Evolutionary conservation across 2,113 vertebrate species (phyloP).

Genomic region (Pedetes capensis): DNA sequence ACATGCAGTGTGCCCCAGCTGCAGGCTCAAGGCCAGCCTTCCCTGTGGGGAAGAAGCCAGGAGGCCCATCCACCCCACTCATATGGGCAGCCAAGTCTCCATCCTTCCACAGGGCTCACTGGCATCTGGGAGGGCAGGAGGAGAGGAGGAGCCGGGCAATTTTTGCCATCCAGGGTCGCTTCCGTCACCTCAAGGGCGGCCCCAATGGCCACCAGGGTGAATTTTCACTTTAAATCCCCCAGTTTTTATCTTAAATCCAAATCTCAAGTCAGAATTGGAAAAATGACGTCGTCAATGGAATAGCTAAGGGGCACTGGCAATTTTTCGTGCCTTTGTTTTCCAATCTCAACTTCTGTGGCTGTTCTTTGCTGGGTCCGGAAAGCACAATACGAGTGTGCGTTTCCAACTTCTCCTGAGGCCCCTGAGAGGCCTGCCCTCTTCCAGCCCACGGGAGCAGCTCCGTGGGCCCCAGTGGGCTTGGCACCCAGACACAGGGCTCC

Average conservation of each 20-base stretch:
- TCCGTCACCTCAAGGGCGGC: rapidly evolving
- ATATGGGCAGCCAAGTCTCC: not conserved
- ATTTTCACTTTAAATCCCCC: not conserved
- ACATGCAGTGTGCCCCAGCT: not conserved
- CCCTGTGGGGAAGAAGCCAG: not conserved
- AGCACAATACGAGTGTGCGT: not conserved
- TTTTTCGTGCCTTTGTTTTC: not conserved
- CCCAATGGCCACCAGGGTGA: not conserved
- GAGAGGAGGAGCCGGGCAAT: too few species aligned
- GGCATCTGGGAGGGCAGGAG: rapidly evolving
- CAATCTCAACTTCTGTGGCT: not conserved
- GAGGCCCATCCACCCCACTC: not conserved
- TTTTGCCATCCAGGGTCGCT: rapidly evolving
- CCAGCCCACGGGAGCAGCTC: not conserved
- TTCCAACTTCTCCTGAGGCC: rapidly evolving
- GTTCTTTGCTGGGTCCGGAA: not conserved
- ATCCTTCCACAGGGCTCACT: not conserved
- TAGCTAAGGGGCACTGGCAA: too few species aligned
- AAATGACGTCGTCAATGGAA: too few species aligned
- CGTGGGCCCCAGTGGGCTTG: rapidly evolving
- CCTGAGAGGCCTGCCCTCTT: not conserved
- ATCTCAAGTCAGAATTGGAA: not conserved
- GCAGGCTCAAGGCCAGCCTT: not conserved
- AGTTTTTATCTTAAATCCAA: not conserved
- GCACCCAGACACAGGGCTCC: not conserved